phyloP scores from a whole-genome alignment of 2,113 vertebrate species.

The Triplophysa rosa region DNA sequence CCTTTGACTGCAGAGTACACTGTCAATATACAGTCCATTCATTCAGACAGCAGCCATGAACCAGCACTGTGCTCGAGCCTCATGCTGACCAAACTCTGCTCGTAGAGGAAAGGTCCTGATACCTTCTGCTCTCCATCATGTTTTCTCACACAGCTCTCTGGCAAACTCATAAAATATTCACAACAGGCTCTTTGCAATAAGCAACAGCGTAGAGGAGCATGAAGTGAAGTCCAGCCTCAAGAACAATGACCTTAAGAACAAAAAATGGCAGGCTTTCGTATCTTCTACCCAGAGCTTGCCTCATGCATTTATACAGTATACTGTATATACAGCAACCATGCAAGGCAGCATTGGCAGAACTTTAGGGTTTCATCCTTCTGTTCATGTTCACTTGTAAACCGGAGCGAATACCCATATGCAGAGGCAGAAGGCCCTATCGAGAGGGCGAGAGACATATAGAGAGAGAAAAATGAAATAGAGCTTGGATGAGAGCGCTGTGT shows the following conservation, averaged over 20 bases:
- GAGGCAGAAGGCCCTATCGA: constrained; percentile 42
- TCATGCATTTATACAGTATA: constrained; percentile 34
- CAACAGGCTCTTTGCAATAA: constrained; percentile 63
- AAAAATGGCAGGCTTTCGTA: constrained; percentile 42
- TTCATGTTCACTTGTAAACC: constrained; percentile 42
- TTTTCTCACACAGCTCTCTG: not conserved
- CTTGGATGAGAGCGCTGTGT: constrained; percentile 53
- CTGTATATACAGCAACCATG: not conserved
- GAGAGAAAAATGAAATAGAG: constrained; percentile 27
- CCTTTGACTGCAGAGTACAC: too few species aligned
- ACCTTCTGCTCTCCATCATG: constrained; percentile 8
- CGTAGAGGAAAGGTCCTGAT: constrained; percentile 14
- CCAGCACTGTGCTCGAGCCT: constrained; percentile 11
- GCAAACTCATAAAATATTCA: constrained; percentile 68
- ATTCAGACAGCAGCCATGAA: constrained; percentile 6
- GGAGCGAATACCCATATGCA: constrained; percentile 43
- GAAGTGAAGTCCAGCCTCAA: constrained; percentile 11
- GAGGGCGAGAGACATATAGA: constrained; percentile 31
- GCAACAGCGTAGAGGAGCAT: constrained; percentile 56
- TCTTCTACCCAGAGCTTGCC: constrained; percentile 4
- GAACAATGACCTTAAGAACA: constrained; percentile 59
- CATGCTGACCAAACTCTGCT: not conserved
- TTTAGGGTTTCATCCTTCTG: constrained; percentile 50
- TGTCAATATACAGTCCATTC: constrained; percentile 29
- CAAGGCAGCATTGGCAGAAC: constrained; percentile 27